Conservation (phyloP, 2,797 vertebrate species). For the Hybognathus amarus region DNA sequence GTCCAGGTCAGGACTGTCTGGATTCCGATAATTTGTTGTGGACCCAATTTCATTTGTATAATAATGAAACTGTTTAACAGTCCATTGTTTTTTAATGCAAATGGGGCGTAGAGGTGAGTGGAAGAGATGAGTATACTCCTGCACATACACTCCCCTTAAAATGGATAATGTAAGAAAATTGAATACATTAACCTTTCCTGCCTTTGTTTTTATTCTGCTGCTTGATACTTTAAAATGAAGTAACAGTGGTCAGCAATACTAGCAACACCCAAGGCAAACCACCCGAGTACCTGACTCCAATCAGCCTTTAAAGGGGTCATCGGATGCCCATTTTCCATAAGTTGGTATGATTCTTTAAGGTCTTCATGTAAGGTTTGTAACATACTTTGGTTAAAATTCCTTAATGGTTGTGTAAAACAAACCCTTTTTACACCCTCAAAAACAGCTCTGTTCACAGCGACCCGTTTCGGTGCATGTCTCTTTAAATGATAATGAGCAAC, state of each 20-base stretch:
- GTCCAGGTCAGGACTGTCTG: not conserved
- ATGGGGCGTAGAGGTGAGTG: constrained; percentile 23
- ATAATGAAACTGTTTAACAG: constrained; percentile 38
- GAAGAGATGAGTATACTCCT: not conserved
- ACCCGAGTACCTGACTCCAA: constrained; percentile 29
- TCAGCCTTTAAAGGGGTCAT: constrained; percentile 38
- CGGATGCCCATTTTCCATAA: too few species aligned
- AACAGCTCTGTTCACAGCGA: too few species aligned
- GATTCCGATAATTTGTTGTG: not conserved
- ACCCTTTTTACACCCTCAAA: too few species aligned
- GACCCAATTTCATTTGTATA: constrained; percentile 1
- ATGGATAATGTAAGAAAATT: constrained; percentile 40
- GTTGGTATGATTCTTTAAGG: too few species aligned
- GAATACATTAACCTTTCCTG: constrained; percentile 62
- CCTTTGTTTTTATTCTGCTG: constrained; percentile 55
- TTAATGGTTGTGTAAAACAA: too few species aligned
- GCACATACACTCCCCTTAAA: constrained; percentile 37
- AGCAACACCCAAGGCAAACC: constrained; percentile 28
- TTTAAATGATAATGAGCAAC: too few species aligned
- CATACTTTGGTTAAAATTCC: too few species aligned
- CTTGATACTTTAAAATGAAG: constrained; percentile 50
- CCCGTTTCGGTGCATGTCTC: too few species aligned
- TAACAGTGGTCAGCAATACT: constrained; percentile 43
- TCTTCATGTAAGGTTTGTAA: too few species aligned
- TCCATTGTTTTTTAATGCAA: constrained; percentile 45